Evolutionary conservation across 2,888 invertebrate genomes (phyloP).

Genomic region (Pseudoips prasinana): DNA sequence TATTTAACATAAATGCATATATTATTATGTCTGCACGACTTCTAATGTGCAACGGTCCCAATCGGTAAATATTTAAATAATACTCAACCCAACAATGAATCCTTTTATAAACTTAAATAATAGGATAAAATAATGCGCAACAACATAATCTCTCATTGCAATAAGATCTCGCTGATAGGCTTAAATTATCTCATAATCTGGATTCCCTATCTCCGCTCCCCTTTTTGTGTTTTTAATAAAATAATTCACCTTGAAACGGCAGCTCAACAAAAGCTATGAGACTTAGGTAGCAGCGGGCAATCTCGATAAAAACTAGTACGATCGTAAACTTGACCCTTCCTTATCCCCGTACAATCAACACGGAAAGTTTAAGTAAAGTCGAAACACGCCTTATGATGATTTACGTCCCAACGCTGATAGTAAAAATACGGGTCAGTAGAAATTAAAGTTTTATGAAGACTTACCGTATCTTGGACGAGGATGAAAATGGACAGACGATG

Average conservation of each 20-base stretch:
- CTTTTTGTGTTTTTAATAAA: slow-evolving; percentile 64
- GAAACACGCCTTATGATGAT: slow-evolving; percentile 60
- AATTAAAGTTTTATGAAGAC: slow-evolving; percentile 63
- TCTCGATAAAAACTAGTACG: slow-evolving; percentile 72
- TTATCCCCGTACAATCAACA: slow-evolving; percentile 68
- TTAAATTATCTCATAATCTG: slow-evolving; percentile 65
- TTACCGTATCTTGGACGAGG: slow-evolving; percentile 41
- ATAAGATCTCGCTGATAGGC: slow-evolving; percentile 46
- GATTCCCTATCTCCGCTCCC: slow-evolving; percentile 42
- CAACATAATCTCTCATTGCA: slow-evolving; percentile 22
- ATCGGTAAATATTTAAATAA: too few species aligned
- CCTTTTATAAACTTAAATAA: too few species aligned
- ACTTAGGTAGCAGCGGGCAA: slow-evolving; percentile 55
- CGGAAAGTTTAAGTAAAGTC: slow-evolving; percentile 47
- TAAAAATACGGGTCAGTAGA: slow-evolving; percentile 64
- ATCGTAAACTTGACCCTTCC: slow-evolving; percentile 72
- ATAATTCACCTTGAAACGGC: slow-evolving; percentile 63
- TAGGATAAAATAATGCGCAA: too few species aligned
- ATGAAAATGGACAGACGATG: too few species aligned
- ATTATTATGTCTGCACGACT: too few species aligned
- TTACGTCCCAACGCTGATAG: slow-evolving; percentile 53
- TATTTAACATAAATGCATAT: too few species aligned
- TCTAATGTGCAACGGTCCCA: too few species aligned
- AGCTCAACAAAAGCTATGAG: slow-evolving; percentile 61
- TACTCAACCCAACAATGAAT: too few species aligned